These are phyloP conservation scores for Rhagonycha lutea DNA, from an alignment of 2,888 invertebrate species.

Conservation along the genomic window DNA sequence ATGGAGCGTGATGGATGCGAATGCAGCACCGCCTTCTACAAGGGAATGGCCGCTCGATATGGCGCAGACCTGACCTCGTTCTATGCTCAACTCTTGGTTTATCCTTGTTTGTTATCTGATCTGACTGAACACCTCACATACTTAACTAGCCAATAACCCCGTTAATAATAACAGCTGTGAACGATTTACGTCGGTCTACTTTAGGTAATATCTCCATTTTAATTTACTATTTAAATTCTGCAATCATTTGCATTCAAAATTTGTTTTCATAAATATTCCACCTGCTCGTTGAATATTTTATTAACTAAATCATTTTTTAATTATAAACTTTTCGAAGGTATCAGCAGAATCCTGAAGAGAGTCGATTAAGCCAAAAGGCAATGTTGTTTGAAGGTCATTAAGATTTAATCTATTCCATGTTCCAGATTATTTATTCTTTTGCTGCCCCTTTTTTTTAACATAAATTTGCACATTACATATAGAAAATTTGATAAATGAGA, in stretches of 20 bases:
- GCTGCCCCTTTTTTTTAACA: not conserved
- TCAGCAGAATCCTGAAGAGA: not conserved
- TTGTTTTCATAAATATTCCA: constrained; percentile 1
- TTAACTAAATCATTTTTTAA: not conserved
- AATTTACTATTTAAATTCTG: constrained; percentile 9
- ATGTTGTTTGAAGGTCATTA: not conserved
- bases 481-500: not conserved
- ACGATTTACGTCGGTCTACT: constrained; percentile 34
- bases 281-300: not conserved
- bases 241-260: constrained; percentile 6
- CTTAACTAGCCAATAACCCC: constrained; percentile 38
- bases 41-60: constrained; percentile 41
- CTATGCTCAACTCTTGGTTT: constrained; percentile 30
- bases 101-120: constrained; percentile 22
- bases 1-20: constrained; percentile 35
- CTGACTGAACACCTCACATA: constrained; percentile 32
- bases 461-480: not conserved
- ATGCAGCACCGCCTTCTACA: constrained; percentile 35
- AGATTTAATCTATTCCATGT: not conserved
- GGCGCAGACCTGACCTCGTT: constrained; percentile 43
- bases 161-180: constrained; percentile 38
- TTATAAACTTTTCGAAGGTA: not conserved
- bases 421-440: not conserved
- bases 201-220: constrained; percentile 10
- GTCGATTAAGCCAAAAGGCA: not conserved